Evolutionary conservation across 2,888 invertebrate species (phyloP).

Genomic region (Stenodera caucasica): DNA sequence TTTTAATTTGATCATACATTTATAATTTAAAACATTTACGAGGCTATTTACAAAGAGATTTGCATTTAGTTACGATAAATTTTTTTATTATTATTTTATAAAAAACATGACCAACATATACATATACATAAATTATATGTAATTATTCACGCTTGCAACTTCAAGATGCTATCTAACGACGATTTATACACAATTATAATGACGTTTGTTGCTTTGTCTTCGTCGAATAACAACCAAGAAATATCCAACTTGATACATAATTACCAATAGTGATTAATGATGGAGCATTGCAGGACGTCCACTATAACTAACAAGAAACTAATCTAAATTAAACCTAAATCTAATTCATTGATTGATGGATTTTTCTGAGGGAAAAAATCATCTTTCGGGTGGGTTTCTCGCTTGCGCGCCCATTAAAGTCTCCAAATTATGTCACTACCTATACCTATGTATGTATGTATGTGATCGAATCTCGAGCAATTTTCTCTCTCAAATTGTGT

Average conservation of each 20-base stretch:
- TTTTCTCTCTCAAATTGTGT: slow-evolving; percentile 36
- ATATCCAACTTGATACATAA: not conserved
- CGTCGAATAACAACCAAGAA: not conserved
- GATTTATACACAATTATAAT: slow-evolving; percentile 36
- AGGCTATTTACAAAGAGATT: slow-evolving; percentile 25
- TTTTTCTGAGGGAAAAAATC: slow-evolving; percentile 18
- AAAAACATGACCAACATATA: slow-evolving; percentile 23
- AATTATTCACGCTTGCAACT: slow-evolving; percentile 34
- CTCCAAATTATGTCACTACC: too few relatives aligned
- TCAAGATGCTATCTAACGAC: slow-evolving; percentile 33
- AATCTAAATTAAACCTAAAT: not conserved
- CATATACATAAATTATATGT: slow-evolving; percentile 32
- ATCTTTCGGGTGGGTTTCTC: slow-evolving; percentile 36
- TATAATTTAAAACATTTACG: slow-evolving; percentile 17
- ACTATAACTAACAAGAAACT: slow-evolving; percentile 2
- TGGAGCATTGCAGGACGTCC: not conserved
- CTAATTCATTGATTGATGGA: slow-evolving; percentile 1
- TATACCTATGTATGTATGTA: too few relatives aligned
- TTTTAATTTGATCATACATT: not conserved
- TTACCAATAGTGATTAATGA: slow-evolving; percentile 10
- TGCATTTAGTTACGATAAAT: slow-evolving; percentile 29
- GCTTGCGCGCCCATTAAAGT: slow-evolving; percentile 38
- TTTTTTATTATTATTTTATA: too few relatives aligned
- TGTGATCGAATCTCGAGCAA: not conserved
- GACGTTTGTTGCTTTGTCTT: slow-evolving; percentile 26